Conservation (phyloP, 2,797 vertebrate genomes). For the Hippoglossus hippoglossus region DNA sequence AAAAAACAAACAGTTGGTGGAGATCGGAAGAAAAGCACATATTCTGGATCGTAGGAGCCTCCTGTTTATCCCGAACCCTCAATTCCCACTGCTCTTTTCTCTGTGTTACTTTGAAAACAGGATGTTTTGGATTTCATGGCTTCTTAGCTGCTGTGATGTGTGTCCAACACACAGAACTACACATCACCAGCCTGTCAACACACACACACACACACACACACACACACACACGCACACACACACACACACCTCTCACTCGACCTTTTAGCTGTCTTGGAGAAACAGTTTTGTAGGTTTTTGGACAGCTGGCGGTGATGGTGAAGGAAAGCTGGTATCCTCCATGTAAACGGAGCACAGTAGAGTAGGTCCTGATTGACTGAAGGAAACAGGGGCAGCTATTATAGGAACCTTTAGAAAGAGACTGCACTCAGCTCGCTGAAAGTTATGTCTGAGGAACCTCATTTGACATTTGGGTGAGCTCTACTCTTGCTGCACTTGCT, state of each 20-base stretch:
- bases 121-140: conserved; percentile 24
- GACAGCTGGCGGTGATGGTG: conserved; percentile 28
- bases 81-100: conserved; percentile 4
- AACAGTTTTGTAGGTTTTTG: conserved; percentile 16
- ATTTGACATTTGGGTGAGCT: conserved; percentile 61
- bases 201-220: background rate
- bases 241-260: background rate
- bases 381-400: background rate
- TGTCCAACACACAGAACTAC: conserved; percentile 34
- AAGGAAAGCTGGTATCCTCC: conserved; percentile 5
- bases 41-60: conserved; percentile 4
- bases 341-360: background rate
- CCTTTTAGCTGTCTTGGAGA: conserved; percentile 30
- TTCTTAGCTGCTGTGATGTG: conserved; percentile 25
- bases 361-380: conserved; percentile 10
- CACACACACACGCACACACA: background rate
- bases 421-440: conserved; percentile 2
- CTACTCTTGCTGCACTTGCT: conserved; percentile 37
- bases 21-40: background rate
- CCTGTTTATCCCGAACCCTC: conserved; percentile 6
- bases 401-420: conserved; percentile 6
- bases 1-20: background rate
- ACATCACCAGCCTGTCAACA: conserved; percentile 18
- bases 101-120: conserved; percentile 22
- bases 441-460: conserved; percentile 35